Base-by-base conservation (phyloP, 2,888 invertebrate species). In the Epirrita christyi region DNA sequence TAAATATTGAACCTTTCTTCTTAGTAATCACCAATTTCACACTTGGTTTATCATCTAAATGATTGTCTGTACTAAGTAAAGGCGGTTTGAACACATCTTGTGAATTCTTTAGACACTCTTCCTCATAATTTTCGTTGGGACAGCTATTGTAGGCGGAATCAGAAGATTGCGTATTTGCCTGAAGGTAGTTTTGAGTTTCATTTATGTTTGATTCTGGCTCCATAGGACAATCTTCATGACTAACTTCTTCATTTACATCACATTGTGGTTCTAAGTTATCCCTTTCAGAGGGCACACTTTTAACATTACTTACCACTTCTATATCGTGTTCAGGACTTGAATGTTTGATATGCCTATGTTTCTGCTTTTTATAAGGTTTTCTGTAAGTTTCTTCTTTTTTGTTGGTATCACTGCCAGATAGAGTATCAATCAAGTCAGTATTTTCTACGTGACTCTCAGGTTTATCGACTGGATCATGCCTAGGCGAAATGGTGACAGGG, bases 1-100 rank as follows among this genome's bases (percentile, higher is more conserved):
- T 97, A 78, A 97, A 97, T 80, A 97, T 97, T 72, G 97, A 97
- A 44, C 97, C 97, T 78, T 97, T 97, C 81, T 97, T 97, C 80
- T 95, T 96, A 1, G 95, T 95, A 64, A 96, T 95, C 13, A 95
- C 94, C 64, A 96, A 80, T 75, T 96, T 96, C 14, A 95, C 95
- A 78, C 94, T 86, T 44, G 93, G 92, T 64, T 93, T 92, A 37
- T 93, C 93, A 34, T 93, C 92, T 48, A 81, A 67, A 46, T 85
- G 80, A 55, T 81, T 83, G 61, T 90, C 91, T 63, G 73, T 74
- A 65, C 80, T 91, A 44, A 68, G 83, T 67, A 81, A 84, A 58
- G 82, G 93, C 59, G 86, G 90, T 75, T 86, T 89, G 63, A 93
- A 92, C n/a, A 86, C 80, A 78, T 85, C 88, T 73, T 77, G 92